Evolutionary conservation across 2,797 vertebrate species (phyloP).

Genomic region (Poliocrania exsul): DNA sequence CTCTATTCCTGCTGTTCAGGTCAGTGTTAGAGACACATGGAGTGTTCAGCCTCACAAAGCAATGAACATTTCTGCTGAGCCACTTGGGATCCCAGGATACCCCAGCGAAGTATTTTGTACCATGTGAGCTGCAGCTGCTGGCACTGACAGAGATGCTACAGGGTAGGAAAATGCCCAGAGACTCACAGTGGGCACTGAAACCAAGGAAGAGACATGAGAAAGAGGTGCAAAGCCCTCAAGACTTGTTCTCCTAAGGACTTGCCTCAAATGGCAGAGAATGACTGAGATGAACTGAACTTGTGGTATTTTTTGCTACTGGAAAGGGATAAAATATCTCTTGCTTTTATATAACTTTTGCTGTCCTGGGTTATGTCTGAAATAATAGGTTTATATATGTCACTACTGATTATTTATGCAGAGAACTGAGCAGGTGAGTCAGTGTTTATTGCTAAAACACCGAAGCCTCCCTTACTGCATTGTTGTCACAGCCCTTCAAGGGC

Average conservation of each 20-base stretch:
- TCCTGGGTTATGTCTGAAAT: background rate
- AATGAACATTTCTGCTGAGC: background rate
- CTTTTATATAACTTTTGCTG: background rate
- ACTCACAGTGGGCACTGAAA: background rate
- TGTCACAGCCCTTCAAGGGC: background rate
- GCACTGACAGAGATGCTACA: background rate
- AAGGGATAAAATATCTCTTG: background rate
- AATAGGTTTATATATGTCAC: background rate
- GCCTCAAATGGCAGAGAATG: background rate
- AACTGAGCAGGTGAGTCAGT: background rate
- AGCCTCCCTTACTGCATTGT: background rate
- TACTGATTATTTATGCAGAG: background rate
- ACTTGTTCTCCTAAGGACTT: background rate
- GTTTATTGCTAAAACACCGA: background rate
- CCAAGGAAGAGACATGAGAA: background rate
- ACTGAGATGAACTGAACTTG: background rate
- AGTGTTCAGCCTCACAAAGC: background rate
- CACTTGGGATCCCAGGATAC: background rate
- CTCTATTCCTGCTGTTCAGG: background rate
- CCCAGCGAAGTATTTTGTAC: background rate
- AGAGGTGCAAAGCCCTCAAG: background rate
- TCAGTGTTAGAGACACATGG: background rate
- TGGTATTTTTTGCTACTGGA: background rate
- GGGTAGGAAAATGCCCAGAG: background rate
- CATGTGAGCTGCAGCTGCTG: background rate